Evolutionary conservation across 2,797 vertebrate genomes (phyloP).

Genomic region (Platalea minor): DNA sequence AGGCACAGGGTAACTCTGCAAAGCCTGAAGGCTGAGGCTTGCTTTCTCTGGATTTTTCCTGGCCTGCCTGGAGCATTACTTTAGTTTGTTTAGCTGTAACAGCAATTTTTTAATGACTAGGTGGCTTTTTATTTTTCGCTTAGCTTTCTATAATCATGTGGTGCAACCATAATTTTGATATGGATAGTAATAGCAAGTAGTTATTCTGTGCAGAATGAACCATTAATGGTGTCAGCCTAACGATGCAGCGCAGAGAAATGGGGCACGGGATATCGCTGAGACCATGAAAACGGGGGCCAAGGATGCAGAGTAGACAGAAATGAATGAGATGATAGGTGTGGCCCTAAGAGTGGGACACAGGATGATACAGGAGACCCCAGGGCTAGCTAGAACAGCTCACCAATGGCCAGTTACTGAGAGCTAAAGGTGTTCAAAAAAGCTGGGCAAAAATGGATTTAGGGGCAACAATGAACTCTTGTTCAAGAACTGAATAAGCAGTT

Average conservation of each 20-base stretch:
- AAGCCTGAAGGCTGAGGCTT: not conserved
- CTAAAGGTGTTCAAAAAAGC: not conserved
- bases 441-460: not conserved
- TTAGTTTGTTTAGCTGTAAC: not conserved
- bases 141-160: not conserved
- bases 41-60: not conserved
- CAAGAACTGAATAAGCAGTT: not conserved
- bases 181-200: not conserved
- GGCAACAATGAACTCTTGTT: rapidly evolving
- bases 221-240: not conserved
- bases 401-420: not conserved
- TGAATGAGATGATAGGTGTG: not conserved
- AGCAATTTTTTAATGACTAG: not conserved
- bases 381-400: not conserved
- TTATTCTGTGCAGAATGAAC: not conserved
- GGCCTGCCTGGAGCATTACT: not conserved
- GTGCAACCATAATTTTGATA: not conserved
- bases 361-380: not conserved
- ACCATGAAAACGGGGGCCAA: not conserved
- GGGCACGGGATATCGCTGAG: not conserved
- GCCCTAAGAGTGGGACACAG: not conserved
- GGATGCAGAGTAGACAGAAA: not conserved
- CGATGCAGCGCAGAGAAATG: not conserved
- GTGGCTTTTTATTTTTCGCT: not conserved
- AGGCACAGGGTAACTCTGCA: not conserved